Evolutionary conservation across 2,888 invertebrate species (phyloP).

Genomic region (Lithosia quadra): DNA sequence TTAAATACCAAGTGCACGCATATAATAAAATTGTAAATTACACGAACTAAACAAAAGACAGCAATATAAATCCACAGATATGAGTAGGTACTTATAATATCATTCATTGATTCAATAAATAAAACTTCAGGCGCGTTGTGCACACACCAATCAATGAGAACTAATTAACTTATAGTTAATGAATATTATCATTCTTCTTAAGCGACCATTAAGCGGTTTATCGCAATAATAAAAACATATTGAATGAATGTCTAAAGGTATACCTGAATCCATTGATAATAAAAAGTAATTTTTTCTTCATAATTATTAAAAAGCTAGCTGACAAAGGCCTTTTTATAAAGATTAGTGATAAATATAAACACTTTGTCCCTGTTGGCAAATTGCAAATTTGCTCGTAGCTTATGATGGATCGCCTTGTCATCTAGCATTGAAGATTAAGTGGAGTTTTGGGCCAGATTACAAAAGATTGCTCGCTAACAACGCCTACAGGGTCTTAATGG

Average conservation of each 20-base stretch:
- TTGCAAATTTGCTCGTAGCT: conserved; percentile 35
- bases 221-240: no score
- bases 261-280: background rate
- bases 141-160: no score
- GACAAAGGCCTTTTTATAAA: background rate
- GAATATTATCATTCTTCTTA: no score
- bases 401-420: conserved; percentile 42
- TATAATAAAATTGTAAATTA: no score
- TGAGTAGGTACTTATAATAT: no score
- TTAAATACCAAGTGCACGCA: no score
- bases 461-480: conserved; percentile 16
- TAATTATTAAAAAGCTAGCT: background rate
- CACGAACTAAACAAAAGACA: no score
- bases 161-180: no score
- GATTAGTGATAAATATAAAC: conserved; percentile 1
- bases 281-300: background rate
- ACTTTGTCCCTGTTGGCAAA: conserved; percentile 26
- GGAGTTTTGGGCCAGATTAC: conserved; percentile 25
- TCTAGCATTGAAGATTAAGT: conserved; percentile 28
- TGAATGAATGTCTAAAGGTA: background rate
- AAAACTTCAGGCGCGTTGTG: no score
- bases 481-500: conserved; percentile 3
- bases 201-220: no score
- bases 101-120: no score
- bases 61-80: no score